Base-by-base conservation (phyloP, 2,888 invertebrate species). In the Pseudococcus longispinus region DNA sequence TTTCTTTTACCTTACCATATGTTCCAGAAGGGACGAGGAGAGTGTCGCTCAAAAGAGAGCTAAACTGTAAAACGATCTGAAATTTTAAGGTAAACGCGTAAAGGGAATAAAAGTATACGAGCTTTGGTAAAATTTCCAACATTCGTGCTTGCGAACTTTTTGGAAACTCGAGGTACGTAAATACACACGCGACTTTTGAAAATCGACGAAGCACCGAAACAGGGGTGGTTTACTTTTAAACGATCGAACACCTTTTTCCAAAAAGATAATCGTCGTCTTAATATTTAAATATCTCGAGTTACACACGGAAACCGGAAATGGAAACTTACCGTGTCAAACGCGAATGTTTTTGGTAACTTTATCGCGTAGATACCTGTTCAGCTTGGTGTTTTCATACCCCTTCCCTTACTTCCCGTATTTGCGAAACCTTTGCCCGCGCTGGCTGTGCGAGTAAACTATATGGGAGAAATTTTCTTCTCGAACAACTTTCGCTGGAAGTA, bases 221-320 rank as follows among this genome's bases (percentile, higher is more conserved):
- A 20, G 65, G 6, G 51, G 51, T n/a, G n/a, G 65, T 65, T 26
- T 65, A 26, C 65, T 11, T 60, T 65, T 65, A 65, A 51, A 65
- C 65, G 65, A 26, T 65, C 23, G 26, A 65, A 65, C 65, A 65
- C 65, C 65, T 26, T 65, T 65, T 55, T 23, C n/a, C 5, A 6
- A 23, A 65, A 26, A 26, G 65, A 26, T 26, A 65, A 65, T 65
- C 65, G 65, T 65, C 26, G 13, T 65, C 65, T 65, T 65, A 65
- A 65, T 65, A 65, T 65, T 65, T 65, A 26, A 65, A 65, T 65
- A 65, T 65, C 65, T 65, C 65, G 65, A 23, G 65, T 65, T 65
- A 65, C 26, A 26, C 23, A 1, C 23, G 65, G 20, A 65, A 65
- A 65, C 23, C 65, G 26, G 65, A 65, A 26, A 23, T 26, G 65